phyloP scores from a whole-genome alignment of 2,113 vertebrate species.

The Nannospalax galili region DNA sequence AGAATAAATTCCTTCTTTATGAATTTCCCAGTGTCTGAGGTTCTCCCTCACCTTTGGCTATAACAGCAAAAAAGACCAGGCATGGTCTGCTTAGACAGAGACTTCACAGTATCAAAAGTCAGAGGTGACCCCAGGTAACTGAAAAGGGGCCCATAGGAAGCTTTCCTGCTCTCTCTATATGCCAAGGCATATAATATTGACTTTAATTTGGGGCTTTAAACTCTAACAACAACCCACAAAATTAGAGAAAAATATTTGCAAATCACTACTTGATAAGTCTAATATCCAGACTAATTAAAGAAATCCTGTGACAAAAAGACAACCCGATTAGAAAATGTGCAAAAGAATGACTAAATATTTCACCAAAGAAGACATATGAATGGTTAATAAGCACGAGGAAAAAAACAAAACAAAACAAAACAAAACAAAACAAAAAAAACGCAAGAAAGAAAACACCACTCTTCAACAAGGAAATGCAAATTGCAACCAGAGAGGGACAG shows the following conservation, averaged over 20 bases:
- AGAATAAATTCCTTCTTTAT: not conserved
- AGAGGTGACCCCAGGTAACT: not conserved
- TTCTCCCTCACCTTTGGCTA: too few relatives aligned
- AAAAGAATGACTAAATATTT: not conserved
- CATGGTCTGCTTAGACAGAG: not conserved
- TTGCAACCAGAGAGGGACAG: not conserved
- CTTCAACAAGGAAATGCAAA: not conserved
- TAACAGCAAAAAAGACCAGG: not conserved
- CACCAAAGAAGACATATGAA: not conserved
- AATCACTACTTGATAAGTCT: conserved; percentile 19
- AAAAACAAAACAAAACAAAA: not conserved
- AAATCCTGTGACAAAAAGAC: not conserved
- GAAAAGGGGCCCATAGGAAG: not conserved
- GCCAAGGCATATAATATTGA: not conserved
- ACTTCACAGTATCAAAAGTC: not conserved
- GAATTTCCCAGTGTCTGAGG: not conserved
- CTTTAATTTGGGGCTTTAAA: conserved; percentile 26
- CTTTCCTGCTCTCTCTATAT: not conserved
- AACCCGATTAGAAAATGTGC: not conserved
- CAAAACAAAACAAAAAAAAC: not conserved
- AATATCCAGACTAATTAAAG: not conserved
- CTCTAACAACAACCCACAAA: not conserved
- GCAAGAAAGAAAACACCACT: not conserved
- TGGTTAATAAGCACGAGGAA: not conserved
- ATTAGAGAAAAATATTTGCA: conserved; percentile 24